Conservation (phyloP, 1,140 invertebrate genomes). For the Drosophila insularis region DNA sequence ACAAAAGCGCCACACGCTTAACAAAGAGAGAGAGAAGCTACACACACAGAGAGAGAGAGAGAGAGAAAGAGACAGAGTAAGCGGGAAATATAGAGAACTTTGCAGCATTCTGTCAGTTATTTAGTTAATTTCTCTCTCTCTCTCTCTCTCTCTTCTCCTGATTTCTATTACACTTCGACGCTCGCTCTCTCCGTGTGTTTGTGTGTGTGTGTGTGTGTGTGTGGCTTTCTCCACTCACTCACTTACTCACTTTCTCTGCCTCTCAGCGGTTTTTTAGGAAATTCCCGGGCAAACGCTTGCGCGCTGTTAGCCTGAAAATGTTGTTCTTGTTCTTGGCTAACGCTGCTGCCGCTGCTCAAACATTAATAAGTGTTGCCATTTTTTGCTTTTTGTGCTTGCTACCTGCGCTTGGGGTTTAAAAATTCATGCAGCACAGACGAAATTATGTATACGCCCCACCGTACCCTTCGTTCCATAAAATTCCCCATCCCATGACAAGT, state of each 20-base stretch:
- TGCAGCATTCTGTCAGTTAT: conserved; percentile 45
- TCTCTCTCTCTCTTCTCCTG: conserved; percentile 1
- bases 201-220: no score
- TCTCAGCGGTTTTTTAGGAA: conserved; percentile 49
- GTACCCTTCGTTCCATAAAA: neutral
- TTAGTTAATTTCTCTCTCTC: conserved; percentile 10
- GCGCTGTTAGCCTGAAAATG: conserved; percentile 52
- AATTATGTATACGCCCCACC: conserved; percentile 74
- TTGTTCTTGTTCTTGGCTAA: conserved; percentile 36
- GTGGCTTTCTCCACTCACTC: neutral
- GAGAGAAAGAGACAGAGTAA: conserved; percentile 5
- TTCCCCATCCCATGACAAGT: neutral
- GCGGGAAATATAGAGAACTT: conserved; percentile 22
- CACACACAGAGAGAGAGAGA: neutral
- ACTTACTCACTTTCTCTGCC: conserved; percentile 20
- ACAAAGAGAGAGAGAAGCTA: conserved; percentile 36
- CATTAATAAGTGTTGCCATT: conserved; percentile 80
- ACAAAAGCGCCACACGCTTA: conserved; percentile 63
- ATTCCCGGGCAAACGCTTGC: conserved; percentile 82
- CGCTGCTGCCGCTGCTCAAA: conserved; percentile 57
- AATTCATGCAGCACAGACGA: conserved; percentile 74
- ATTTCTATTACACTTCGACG: neutral
- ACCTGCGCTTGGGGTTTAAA: conserved; percentile 70
- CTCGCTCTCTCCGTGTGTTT: neutral
- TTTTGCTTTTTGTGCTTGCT: conserved; percentile 47